Base-by-base conservation (phyloP, 2,797 vertebrate genomes). In the Chromobotia macracanthus region DNA sequence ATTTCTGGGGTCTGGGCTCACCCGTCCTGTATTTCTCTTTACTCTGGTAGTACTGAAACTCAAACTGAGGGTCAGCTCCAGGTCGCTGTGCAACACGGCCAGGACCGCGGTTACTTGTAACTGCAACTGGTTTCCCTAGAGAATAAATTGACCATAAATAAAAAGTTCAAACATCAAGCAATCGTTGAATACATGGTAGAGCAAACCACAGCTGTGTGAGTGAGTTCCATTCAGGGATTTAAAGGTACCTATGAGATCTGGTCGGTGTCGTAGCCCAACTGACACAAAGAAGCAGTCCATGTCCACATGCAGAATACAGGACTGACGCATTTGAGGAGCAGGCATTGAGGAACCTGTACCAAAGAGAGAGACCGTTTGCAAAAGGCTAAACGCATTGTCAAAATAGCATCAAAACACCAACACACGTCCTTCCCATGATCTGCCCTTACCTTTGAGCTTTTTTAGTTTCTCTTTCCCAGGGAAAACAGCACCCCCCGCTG, bases 201-300 rank as follows among this genome's bases (percentile, higher is more conserved):
- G 2, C 9, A 44, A 2, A 44, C 41, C 60, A 4, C 1, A 23
- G 1, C n/a, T 35, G 58, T 19, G 51, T 38, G n/a, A 11, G 28
- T 44, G 41, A 56, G 12, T 23, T 56, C 9, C 18, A 15, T 61
- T 41, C 18, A 64, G 28, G 16, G 28, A 3, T 15, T 55, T 9
- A 65, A n/a, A 31, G 10, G 31, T 7, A 77, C 98, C 97, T 95
- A 94, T 96, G 84, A 99, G 95, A 81, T 98, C 97, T 56, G 96
- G 95, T 84, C 93, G 92, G 88, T 97, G 93, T 89, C 96, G 93
- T 86, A 98, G 96, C 89, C 96, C 97, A 85, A 99, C 98, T 76
- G 98, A 99, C 64, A 97, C 98, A 93, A 99, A 99, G 91, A 99
- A 99, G 91, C 98, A 99, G 91, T 99, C 98, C 98, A 99, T 99